Percentiles rank a stretch among this genome's conserved stretches.
Conservation (phyloP, 2,888 invertebrate species). For the Arrhopalites spinosus region DNA sequence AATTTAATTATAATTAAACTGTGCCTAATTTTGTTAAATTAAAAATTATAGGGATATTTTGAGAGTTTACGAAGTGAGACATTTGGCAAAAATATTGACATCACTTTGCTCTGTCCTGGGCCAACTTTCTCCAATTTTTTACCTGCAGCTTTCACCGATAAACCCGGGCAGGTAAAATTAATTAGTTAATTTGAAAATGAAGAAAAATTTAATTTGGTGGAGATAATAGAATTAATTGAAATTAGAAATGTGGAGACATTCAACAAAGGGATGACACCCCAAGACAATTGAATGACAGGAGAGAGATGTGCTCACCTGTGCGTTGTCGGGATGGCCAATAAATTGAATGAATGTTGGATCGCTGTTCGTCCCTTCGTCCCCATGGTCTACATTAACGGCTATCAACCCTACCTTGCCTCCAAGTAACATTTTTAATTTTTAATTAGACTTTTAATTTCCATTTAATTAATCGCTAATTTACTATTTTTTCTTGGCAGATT, state of each 20-base stretch:
- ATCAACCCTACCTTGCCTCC: constrained; percentile 64
- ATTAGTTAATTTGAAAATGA: neutral
- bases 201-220: neutral
- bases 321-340: constrained; percentile 63
- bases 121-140: constrained; percentile 75
- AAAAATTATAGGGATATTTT: constrained; percentile 70
- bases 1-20: constrained; percentile 23
- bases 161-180: constrained; percentile 64
- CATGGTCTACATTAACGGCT: constrained; percentile 66
- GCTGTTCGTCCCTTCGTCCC: constrained; percentile 68
- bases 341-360: constrained; percentile 72
- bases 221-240: neutral
- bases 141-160: constrained; percentile 70
- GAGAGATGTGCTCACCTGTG: constrained; percentile 63
- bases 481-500: neutral
- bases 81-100: constrained; percentile 65
- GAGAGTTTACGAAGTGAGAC: constrained; percentile 69
- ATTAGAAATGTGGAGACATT: constrained; percentile 57
- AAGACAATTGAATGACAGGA: constrained; percentile 61
- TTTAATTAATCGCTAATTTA: neutral
- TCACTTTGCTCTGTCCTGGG: constrained; percentile 77
- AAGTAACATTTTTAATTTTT: constrained; percentile 59
- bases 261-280: constrained; percentile 57
- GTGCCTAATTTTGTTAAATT: constrained; percentile 9
- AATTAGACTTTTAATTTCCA: neutral